Base-by-base conservation (phyloP, 2,888 invertebrate genomes). In the Tillus elongatus region DNA sequence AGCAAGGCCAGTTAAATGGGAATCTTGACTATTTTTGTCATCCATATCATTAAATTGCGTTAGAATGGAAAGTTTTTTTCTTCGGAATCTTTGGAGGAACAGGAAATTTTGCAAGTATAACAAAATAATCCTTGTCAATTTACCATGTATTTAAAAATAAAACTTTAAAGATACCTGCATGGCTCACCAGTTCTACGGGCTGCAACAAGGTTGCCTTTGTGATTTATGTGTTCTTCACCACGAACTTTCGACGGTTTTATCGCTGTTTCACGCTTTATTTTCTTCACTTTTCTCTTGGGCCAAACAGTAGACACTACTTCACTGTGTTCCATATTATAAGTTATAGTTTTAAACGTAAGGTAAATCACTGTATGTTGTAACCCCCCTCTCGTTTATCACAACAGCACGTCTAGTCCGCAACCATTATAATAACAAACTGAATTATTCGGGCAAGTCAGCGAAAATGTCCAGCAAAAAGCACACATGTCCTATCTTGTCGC, bases 201-300 rank as follows among this genome's bases (percentile, higher is more conserved):
- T 32, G 6, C 13, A 32, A 13, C 4, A 32, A 13, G 14, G 4
- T 15, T 32, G 4, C 32, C 32, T 40, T 39, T 39, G 14, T 42
- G 42, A 39, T 42, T 39, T 28, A n/a, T 33, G 15, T 39, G 36
- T 39, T 42, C 33, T 9, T 36, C 29, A 16, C 36, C 39, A 26
- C 3, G 33, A 39, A 42, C 37, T 38, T 38, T 41, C 3, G 16
- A 13, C 26, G 35, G 38, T 32, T 35, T 41, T 31, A 38, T 32
- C 28, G 35, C 3, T 32, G 35, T 35, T 35, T 38, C 26, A 2
- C 15, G 8, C 37, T 37, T 40, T 16, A 30, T 33, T 30, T 37
- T 40, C 12, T 37, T 33, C 14, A 2, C 37, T 6, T 36, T 40
- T 34, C 24, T 29, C 30, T 33, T 40, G 10, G 37, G 40, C 34